Conservation (phyloP, 1,140 invertebrate genomes). For the Leptonema lineaticorne region DNA sequence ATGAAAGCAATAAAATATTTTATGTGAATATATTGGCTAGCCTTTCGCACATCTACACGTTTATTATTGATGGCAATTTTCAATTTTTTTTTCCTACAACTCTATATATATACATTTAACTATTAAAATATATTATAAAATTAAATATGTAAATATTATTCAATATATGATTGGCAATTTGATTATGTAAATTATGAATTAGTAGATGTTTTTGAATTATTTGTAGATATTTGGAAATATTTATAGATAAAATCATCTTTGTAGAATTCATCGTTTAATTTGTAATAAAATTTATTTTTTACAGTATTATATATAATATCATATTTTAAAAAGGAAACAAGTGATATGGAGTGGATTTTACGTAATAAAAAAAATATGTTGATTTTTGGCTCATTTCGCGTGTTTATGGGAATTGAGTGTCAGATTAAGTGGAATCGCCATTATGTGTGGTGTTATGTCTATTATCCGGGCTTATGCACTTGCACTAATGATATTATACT, state of each 20-base stretch:
- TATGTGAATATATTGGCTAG: conserved; percentile 17
- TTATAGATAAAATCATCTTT: too few relatives aligned
- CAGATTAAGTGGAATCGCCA: conserved; percentile 13
- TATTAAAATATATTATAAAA: neutral
- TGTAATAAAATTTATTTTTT: too few relatives aligned
- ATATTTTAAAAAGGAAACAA: too few relatives aligned
- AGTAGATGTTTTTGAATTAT: too few relatives aligned
- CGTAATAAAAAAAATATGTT: neutral
- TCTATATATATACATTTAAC: neutral
- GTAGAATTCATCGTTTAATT: too few relatives aligned
- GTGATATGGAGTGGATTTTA: too few relatives aligned
- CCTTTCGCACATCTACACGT: neutral
- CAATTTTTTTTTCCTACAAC: conserved; percentile 1
- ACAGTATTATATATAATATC: too few relatives aligned
- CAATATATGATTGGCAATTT: too few relatives aligned
- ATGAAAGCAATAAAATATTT: conserved; percentile 30
- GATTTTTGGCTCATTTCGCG: neutral
- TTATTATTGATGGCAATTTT: neutral
- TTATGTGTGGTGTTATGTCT: neutral
- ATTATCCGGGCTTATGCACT: conserved; percentile 24
- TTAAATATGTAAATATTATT: too few relatives aligned
- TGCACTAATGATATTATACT: conserved; percentile 29
- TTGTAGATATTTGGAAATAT: too few relatives aligned
- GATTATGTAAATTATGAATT: too few relatives aligned
- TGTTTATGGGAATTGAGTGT: conserved; percentile 6